These are phyloP conservation scores for Apotomis turbidana DNA, from an alignment of 2,888 invertebrate species.

Conservation along the genomic window DNA sequence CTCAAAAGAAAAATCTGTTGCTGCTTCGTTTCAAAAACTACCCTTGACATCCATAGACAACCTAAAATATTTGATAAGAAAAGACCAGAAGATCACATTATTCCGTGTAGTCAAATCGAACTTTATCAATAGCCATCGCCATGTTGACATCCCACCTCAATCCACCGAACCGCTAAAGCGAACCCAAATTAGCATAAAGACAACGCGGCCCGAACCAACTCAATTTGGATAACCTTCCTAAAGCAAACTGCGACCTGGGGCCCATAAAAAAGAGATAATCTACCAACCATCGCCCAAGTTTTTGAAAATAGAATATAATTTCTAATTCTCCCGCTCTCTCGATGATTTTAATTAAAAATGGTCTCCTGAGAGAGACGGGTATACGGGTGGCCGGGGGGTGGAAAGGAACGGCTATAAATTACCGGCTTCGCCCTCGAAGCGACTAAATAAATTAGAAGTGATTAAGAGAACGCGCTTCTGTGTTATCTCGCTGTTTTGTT, in stretches of 20 bases:
- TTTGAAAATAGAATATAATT: slow-evolving; percentile 84
- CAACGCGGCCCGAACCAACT: slow-evolving; percentile 61
- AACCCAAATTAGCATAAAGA: slow-evolving; percentile 73
- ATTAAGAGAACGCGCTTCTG: slow-evolving; percentile 82
- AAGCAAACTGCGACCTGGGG: slow-evolving; percentile 78
- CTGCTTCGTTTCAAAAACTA: too few relatives aligned
- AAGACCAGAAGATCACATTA: background rate
- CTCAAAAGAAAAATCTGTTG: too few relatives aligned
- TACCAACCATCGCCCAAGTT: slow-evolving; percentile 83
- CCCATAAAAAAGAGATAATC: slow-evolving; percentile 83
- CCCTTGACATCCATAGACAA: too few relatives aligned
- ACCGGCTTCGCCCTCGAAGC: slow-evolving; percentile 73
- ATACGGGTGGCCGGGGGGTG: slow-evolving; percentile 61
- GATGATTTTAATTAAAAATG: slow-evolving; percentile 84
- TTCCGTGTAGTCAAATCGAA: too few relatives aligned
- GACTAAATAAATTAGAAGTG: slow-evolving; percentile 84
- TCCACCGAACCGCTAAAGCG: slow-evolving; percentile 65
- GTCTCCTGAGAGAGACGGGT: slow-evolving; percentile 77
- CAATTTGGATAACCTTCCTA: slow-evolving; percentile 80
- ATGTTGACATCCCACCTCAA: background rate
- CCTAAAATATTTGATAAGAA: background rate
- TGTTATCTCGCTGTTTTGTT: slow-evolving; percentile 68
- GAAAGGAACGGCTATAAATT: slow-evolving; percentile 79
- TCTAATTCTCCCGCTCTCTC: slow-evolving; percentile 78
- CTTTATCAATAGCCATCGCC: background rate